Evolutionary conservation across 1,140 invertebrate species (phyloP).

Genomic region (Nixonia krombeini): DNA sequence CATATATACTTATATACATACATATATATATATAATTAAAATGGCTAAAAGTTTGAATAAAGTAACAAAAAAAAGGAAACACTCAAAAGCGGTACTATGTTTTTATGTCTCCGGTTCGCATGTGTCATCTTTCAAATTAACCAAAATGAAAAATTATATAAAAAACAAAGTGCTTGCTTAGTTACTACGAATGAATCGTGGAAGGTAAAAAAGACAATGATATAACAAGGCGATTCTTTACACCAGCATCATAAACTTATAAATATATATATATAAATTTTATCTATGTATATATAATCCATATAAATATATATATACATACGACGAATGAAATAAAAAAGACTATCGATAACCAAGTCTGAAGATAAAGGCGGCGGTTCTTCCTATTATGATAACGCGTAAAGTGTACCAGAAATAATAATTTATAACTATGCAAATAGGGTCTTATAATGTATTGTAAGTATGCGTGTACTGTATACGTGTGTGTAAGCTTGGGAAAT

Average conservation of each 20-base stretch:
- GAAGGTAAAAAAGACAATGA: too few species aligned
- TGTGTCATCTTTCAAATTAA: slow-evolving; percentile 17
- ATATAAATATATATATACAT: slow-evolving; percentile 1
- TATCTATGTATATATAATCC: slow-evolving; percentile 42
- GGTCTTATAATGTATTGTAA: slow-evolving; percentile 40
- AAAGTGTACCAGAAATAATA: slow-evolving; percentile 51
- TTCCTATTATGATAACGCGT: slow-evolving; percentile 54
- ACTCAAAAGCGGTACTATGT: not conserved
- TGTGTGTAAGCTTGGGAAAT: slow-evolving; percentile 1
- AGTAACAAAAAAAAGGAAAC: slow-evolving; percentile 48
- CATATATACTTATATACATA: too few species aligned
- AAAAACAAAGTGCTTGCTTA: slow-evolving; percentile 38
- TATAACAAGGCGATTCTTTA: slow-evolving; percentile 35
- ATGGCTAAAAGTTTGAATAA: slow-evolving; percentile 59
- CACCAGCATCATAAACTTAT: slow-evolving; percentile 26
- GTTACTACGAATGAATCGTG: too few species aligned
- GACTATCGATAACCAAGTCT: slow-evolving; percentile 54
- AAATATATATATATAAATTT: slow-evolving; percentile 33
- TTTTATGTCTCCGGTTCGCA: not conserved
- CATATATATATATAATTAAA: slow-evolving; percentile 65
- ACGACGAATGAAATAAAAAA: slow-evolving; percentile 20
- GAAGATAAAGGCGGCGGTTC: slow-evolving; percentile 35
- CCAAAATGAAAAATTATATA: too few species aligned
- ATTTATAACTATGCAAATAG: slow-evolving; percentile 56
- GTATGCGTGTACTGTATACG: slow-evolving; percentile 4